Conservation (phyloP, 1,140 invertebrate species). For the Ceratina calcarata region DNA sequence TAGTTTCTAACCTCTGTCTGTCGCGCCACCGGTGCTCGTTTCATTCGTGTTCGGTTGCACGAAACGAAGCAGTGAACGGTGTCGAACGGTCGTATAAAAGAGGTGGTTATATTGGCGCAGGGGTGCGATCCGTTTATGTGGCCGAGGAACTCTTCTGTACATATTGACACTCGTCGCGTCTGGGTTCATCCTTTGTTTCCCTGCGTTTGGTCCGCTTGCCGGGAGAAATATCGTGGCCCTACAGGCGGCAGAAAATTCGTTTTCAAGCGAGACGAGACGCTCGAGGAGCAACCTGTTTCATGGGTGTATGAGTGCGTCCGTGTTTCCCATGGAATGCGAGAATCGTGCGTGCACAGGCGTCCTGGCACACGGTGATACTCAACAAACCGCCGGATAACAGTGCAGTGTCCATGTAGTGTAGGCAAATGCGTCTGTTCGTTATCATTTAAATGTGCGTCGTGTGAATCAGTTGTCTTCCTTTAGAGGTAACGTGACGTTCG, state of each 20-base stretch:
- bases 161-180: slow-evolving; percentile 29
- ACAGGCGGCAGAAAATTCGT: slow-evolving; percentile 43
- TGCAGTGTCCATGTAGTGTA: slow-evolving; percentile 23
- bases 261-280: slow-evolving; percentile 25
- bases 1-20: slow-evolving; percentile 44
- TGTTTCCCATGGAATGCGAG: slow-evolving; percentile 59
- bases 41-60: not conserved
- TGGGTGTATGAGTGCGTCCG: slow-evolving; percentile 15
- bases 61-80: no score
- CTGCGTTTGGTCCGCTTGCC: not conserved
- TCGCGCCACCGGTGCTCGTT: slow-evolving; percentile 12
- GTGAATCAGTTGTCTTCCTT: slow-evolving; percentile 17
- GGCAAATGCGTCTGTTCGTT: slow-evolving; percentile 16
- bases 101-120: not conserved
- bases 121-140: slow-evolving; percentile 46
- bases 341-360: slow-evolving; percentile 52
- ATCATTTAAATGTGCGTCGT: slow-evolving; percentile 8
- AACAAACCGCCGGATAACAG: slow-evolving; percentile 33
- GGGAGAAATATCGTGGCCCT: slow-evolving; percentile 26
- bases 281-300: slow-evolving; percentile 51
- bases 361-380: slow-evolving; percentile 47
- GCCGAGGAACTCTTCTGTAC: slow-evolving; percentile 10
- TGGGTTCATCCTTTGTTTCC: slow-evolving; percentile 12
- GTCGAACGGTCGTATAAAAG: slow-evolving; percentile 11
- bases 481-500: slow-evolving; percentile 27